Percentiles rank a stretch among this genome's conserved stretches.
Evolutionary conservation across 2,797 vertebrate genomes (phyloP).

Genomic region (Acipenser ruthenus): DNA sequence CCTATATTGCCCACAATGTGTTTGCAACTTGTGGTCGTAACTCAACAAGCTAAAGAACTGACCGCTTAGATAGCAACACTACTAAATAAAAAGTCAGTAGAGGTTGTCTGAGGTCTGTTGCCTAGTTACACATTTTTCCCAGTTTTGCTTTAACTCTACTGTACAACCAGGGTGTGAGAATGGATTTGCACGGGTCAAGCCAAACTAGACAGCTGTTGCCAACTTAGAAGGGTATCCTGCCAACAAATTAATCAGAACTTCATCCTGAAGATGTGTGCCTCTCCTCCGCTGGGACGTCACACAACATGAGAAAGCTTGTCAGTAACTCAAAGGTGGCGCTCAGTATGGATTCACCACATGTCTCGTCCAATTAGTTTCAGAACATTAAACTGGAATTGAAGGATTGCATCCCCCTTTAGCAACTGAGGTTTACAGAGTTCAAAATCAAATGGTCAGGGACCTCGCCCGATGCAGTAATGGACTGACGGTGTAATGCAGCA

Average conservation of each 20-base stretch:
- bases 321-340: background rate
- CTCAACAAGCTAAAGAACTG: no score
- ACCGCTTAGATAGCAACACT: no score
- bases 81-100: no score
- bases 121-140: no score
- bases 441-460: background rate
- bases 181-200: no score
- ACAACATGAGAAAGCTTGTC: background rate
- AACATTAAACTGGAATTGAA: conserved; percentile 7
- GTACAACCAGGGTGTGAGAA: no score
- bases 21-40: no score
- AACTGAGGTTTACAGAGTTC: background rate
- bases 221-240: background rate
- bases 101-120: no score
- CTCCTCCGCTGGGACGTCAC: conserved; percentile 2
- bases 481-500: no score
- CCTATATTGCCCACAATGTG: no score
- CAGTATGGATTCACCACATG: background rate
- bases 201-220: background rate
- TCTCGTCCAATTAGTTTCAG: conserved; percentile 16
- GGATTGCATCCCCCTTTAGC: background rate
- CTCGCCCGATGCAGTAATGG: no score
- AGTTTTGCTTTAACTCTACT: no score
- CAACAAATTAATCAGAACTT: background rate
- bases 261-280: background rate